Conservation (phyloP, 2,888 invertebrate species). For the Orthosia gracilis region DNA sequence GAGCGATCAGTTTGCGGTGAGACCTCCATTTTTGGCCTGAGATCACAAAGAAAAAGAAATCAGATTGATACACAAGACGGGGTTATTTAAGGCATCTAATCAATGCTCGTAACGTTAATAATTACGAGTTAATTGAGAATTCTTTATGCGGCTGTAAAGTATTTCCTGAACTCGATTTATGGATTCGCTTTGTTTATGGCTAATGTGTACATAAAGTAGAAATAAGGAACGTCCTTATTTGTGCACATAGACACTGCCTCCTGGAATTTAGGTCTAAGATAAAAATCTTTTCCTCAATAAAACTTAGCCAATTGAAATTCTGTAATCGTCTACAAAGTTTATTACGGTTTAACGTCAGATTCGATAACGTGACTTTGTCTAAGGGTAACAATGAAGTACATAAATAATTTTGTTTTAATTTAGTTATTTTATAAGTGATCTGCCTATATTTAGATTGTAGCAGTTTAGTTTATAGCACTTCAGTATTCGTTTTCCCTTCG, state of each 20-base stretch:
- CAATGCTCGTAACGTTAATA: slow-evolving; percentile 8
- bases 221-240: slow-evolving; percentile 30
- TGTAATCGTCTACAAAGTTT: slow-evolving; percentile 33
- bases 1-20: slow-evolving; percentile 96
- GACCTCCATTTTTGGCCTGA: slow-evolving; percentile 96
- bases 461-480: background rate
- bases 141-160: slow-evolving; percentile 19
- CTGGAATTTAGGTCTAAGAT: slow-evolving; percentile 32
- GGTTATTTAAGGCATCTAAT: slow-evolving; percentile 18
- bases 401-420: background rate
- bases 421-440: background rate
- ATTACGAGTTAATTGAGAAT: slow-evolving; percentile 21
- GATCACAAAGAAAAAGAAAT: slow-evolving; percentile 16
- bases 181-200: slow-evolving; percentile 13
- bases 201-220: slow-evolving; percentile 1
- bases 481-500: background rate
- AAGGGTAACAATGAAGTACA: slow-evolving; percentile 2
- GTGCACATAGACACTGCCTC: slow-evolving; percentile 11
- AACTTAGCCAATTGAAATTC: slow-evolving; percentile 43
- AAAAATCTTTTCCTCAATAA: slow-evolving; percentile 51
- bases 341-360: slow-evolving; percentile 29
- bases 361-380: slow-evolving; percentile 3
- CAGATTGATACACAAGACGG: slow-evolving; percentile 10
- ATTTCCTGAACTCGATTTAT: slow-evolving; percentile 43
- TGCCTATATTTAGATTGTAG: background rate